A percentile compares a stretch with the other conserved stretches of the same genome.
Evolutionary conservation across 2,888 invertebrate species (phyloP).

Genomic region (Agrotis exclamationis): DNA sequence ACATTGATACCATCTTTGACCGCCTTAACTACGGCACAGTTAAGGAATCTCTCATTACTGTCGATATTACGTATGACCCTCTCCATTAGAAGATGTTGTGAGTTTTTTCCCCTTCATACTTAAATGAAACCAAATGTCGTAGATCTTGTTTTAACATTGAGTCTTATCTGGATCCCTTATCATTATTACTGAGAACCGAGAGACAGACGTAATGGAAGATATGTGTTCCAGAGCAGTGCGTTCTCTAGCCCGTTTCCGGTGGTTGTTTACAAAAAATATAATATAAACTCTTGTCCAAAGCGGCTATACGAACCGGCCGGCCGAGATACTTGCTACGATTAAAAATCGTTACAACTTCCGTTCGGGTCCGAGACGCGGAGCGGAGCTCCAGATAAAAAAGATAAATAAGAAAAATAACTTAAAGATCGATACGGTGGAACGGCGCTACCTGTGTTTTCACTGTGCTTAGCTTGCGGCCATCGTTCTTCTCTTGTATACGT

Average conservation of each 20-base stretch:
- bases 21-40: constrained; percentile 41
- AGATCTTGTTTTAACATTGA: constrained; percentile 73
- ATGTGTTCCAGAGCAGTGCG: constrained; percentile 86
- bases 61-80: constrained; percentile 21
- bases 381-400: constrained; percentile 88
- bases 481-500: constrained; percentile 66
- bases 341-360: constrained; percentile 91
- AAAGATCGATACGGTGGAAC: constrained; percentile 89
- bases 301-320: constrained; percentile 82
- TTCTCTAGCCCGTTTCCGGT: constrained; percentile 88
- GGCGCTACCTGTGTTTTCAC: constrained; percentile 90
- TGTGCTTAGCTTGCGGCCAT: constrained; percentile 80
- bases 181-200: constrained; percentile 83
- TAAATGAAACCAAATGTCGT: constrained; percentile 68
- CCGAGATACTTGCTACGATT: constrained; percentile 89
- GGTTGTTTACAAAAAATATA: constrained; percentile 89
- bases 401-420: constrained; percentile 90
- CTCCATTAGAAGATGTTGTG: constrained; percentile 44
- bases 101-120: constrained; percentile 61
- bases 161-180: constrained; percentile 83
- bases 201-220: constrained; percentile 88
- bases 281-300: constrained; percentile 85
- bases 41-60: constrained; percentile 13
- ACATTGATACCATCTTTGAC: constrained; percentile 75
- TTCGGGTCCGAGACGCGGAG: constrained; percentile 84